Base-by-base conservation (phyloP, 2,113 vertebrate species). In the Psilopogon haemacephalus region DNA sequence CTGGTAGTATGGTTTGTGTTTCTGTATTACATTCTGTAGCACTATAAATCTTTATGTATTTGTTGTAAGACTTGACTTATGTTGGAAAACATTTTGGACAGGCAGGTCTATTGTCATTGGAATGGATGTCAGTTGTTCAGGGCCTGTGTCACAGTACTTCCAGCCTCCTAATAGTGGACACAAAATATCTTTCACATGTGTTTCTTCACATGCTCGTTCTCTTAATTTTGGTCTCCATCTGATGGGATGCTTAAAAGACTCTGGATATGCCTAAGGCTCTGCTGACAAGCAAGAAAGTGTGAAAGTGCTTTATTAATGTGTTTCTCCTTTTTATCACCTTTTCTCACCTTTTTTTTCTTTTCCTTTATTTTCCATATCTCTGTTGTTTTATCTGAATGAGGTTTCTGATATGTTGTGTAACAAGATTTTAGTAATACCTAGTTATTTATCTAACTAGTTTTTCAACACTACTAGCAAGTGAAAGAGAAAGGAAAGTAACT, bases 401-500 rank as follows among this genome's bases (percentile, higher is more conserved):
- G 69, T 87, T 87, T 89, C 38, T 69, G 67, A 64, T 90, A 81
- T 64, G 72, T 75, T 0, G 0, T 81, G 65, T 90, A 77, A 75
- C 54, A 68, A 78, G 72, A 78, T 90, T 80, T 93, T 84, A 84
- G 62, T 83, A 75, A 50, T 88, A 71, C 27, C 56, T 70, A 56
- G 28, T 48, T 33, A 38, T 88, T 65, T 52, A 71, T n/a, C 27
- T 56, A 62, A 82, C 70, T 23, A 93, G 77, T 95, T 94, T 89
- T 83, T 90, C 73, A 80, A 74, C 46, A 42, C 69, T 87, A 54
- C 15, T 71, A 58, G 46, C 46, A 67, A 54, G 24, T 63, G 30
- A 58, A 38, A 46, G 27, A 65, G 63, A 40, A 91, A 88, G 85
- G 81, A 91, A 72, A 86, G 60, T 91, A 70, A 84, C 73, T 84